phyloP scores from a whole-genome alignment of 2,888 invertebrate genomes.

The Diploptera punctata region DNA sequence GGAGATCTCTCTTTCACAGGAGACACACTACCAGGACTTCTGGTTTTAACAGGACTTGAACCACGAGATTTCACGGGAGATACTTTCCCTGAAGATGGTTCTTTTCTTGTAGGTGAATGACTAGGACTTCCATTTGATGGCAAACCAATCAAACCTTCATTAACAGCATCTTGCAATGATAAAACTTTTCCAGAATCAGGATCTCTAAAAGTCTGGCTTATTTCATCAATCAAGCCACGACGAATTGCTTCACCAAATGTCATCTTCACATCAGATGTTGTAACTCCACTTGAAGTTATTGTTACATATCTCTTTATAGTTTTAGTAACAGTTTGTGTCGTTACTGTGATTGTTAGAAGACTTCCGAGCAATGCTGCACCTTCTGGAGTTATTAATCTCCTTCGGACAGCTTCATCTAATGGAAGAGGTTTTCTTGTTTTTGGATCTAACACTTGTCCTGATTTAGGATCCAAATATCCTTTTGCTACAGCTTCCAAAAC shows the following conservation, averaged over 20 bases:
- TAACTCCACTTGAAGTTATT: constrained; percentile 69
- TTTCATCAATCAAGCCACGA: constrained; percentile 81
- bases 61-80: constrained; percentile 15
- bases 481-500: constrained; percentile 89
- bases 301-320: constrained; percentile 84
- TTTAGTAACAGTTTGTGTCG: constrained; percentile 85
- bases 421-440: constrained; percentile 74
- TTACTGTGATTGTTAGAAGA: constrained; percentile 85
- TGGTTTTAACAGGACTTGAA: constrained; percentile 7
- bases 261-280: constrained; percentile 53
- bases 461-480: constrained; percentile 86
- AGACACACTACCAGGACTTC: constrained; percentile 19
- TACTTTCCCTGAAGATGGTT: neutral
- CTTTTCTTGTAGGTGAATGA: constrained; percentile 24
- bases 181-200: constrained; percentile 52
- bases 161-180: constrained; percentile 54
- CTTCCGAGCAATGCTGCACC: constrained; percentile 87
- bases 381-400: constrained; percentile 83
- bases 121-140: constrained; percentile 11
- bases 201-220: constrained; percentile 69
- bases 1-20: constrained; percentile 30
- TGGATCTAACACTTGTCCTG: constrained; percentile 83
- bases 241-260: constrained; percentile 81
- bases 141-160: constrained; percentile 43
- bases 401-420: constrained; percentile 84